Percentiles rank a stretch among this genome's conserved stretches.
These are phyloP conservation scores for Hedya salicella DNA, from an alignment of 2,888 invertebrate genomes.

Conservation along the genomic window DNA sequence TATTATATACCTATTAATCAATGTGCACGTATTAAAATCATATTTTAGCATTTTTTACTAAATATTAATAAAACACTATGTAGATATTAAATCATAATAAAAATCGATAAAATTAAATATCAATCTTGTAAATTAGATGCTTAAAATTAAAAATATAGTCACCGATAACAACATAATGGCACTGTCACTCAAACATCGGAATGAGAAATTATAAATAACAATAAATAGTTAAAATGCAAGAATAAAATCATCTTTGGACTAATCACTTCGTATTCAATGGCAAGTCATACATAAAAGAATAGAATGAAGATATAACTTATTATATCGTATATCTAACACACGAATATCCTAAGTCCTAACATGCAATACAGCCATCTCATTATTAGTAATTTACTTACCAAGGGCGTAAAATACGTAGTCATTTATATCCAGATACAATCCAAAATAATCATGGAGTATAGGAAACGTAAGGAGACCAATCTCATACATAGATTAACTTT, in stretches of 20 bases:
- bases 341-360: slow-evolving; percentile 3
- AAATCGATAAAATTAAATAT: slow-evolving; percentile 15
- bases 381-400: too few species aligned
- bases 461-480: too few species aligned
- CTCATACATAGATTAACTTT: too few species aligned
- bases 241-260: slow-evolving; percentile 69
- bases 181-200: slow-evolving; percentile 51
- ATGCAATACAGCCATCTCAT: too few species aligned
- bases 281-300: slow-evolving; percentile 56
- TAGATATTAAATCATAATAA: not conserved
- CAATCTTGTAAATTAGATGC: slow-evolving; percentile 19
- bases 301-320: not conserved
- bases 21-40: not conserved
- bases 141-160: slow-evolving; percentile 19
- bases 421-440: too few species aligned
- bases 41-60: too few species aligned
- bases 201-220: slow-evolving; percentile 31
- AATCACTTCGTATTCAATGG: slow-evolving; percentile 72
- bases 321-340: too few species aligned
- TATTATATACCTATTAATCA: not conserved
- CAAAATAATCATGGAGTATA: too few species aligned
- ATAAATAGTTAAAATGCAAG: slow-evolving; percentile 58
- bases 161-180: slow-evolving; percentile 54
- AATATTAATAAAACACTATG: too few species aligned
- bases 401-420: too few species aligned